Percentiles rank a stretch among this genome's conserved stretches.
These are phyloP conservation scores for Chelidonichthys spinosus DNA, from an alignment of 2,797 vertebrate species.

Conservation along the genomic window DNA sequence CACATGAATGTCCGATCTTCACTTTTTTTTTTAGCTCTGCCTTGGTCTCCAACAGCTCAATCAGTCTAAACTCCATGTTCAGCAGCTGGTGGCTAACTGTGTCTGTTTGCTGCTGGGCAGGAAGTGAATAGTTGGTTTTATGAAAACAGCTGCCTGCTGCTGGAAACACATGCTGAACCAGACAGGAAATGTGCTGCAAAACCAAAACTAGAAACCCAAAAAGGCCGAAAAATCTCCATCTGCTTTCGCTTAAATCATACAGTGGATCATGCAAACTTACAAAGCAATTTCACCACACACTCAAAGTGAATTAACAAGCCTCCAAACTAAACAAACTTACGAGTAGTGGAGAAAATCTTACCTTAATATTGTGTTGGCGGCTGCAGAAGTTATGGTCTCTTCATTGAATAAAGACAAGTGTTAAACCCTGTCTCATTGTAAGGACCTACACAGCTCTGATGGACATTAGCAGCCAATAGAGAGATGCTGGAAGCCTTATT, in stretches of 20 bases:
- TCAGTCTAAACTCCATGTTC: background rate
- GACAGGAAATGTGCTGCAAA: background rate
- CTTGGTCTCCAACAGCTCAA: too few relatives aligned
- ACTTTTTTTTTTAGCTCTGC: too few relatives aligned
- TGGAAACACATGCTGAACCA: background rate
- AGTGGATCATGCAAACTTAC: background rate
- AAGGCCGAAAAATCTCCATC: background rate
- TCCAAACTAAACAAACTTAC: background rate
- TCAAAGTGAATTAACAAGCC: background rate
- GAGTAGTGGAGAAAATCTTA: background rate
- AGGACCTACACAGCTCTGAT: background rate
- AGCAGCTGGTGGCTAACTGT: background rate
- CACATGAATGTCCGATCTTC: too few relatives aligned
- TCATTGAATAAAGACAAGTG: background rate
- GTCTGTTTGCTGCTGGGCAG: too few relatives aligned
- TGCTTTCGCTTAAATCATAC: background rate
- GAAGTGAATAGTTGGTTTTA: too few relatives aligned
- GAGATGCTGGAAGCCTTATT: background rate
- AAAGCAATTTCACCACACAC: too few relatives aligned
- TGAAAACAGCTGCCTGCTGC: too few relatives aligned
- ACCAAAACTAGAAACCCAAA: background rate
- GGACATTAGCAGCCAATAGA: background rate
- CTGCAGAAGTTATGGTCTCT: conserved; percentile 1
- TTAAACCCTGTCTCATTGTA: background rate
- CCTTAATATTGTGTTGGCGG: conserved; percentile 14